A percentile compares a stretch with the other conserved stretches of the same genome.
phyloP scores from a whole-genome alignment of 2,888 invertebrate species.

The Halictus quadricinctus region DNA sequence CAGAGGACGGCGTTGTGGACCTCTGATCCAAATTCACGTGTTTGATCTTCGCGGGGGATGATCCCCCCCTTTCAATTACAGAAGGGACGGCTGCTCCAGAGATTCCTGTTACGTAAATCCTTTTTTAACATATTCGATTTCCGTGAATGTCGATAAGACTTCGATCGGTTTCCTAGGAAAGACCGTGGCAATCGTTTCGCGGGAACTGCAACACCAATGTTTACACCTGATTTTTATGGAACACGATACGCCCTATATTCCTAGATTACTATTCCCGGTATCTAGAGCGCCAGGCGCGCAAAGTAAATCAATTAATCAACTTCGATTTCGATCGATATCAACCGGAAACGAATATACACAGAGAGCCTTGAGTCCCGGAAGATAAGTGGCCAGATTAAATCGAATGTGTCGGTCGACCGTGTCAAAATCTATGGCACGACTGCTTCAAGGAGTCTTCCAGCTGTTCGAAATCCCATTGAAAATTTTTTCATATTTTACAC shows the following conservation, averaged over 20 bases:
- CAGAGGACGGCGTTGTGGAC: not conserved
- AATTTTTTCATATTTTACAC: not conserved
- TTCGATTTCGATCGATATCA: not conserved
- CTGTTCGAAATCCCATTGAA: not conserved
- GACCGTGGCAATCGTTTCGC: not conserved
- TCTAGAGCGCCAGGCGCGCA: not conserved
- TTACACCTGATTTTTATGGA: not conserved
- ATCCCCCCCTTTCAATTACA: not conserved
- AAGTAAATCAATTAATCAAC: constrained; percentile 16
- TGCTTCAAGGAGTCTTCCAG: not conserved
- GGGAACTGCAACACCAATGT: not conserved
- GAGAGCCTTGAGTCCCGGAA: not conserved
- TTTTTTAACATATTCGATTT: not conserved
- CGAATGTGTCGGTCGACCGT: not conserved
- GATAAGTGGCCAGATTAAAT: constrained; percentile 22
- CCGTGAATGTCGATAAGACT: not conserved
- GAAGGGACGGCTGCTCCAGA: not conserved
- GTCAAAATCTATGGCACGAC: not conserved
- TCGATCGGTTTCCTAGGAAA: not conserved
- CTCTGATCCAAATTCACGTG: constrained; percentile 3
- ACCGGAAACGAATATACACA: not conserved
- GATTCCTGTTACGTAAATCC: not conserved
- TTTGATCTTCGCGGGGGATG: not conserved
- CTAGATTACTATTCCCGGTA: not conserved
- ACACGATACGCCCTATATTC: not conserved